Conservation (phyloP, 2,113 vertebrate species). For the Acrocephalus kingi region DNA sequence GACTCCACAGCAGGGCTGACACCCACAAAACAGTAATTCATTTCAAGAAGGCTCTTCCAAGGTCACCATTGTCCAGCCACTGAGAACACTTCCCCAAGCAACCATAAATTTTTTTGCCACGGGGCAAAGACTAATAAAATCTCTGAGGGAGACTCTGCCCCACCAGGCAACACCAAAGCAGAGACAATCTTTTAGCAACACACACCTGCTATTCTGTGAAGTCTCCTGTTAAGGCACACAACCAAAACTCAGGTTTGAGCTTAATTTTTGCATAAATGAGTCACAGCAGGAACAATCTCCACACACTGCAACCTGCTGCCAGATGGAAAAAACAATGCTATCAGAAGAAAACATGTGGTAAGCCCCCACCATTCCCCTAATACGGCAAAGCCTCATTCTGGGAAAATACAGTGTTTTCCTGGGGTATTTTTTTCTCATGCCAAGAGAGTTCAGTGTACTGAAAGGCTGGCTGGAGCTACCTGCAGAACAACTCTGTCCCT, state of each 20-base stretch:
- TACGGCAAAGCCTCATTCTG: not conserved
- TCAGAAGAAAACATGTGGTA: slow-evolving; percentile 46
- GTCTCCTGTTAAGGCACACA: not conserved
- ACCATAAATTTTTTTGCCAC: not conserved
- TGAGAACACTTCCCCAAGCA: not conserved
- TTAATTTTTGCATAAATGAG: slow-evolving; percentile 47
- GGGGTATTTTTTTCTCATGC: not conserved
- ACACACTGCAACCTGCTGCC: slow-evolving; percentile 21
- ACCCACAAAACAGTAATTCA: accelerated
- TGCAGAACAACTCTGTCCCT: not conserved
- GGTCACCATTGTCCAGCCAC: not conserved
- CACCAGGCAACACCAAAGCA: not conserved
- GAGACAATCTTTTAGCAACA: not conserved
- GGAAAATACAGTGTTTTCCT: not conserved
- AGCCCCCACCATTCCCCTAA: not conserved
- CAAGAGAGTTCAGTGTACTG: not conserved
- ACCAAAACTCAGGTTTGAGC: not conserved
- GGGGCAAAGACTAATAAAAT: not conserved
- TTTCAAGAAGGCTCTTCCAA: not conserved
- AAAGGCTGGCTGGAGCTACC: not conserved
- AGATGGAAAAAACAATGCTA: slow-evolving; percentile 52
- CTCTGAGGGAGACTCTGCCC: not conserved
- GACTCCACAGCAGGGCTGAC: not conserved
- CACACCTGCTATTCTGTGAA: not conserved
- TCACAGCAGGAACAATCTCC: slow-evolving; percentile 38